Percentiles rank a stretch among this genome's conserved stretches.
phyloP scores from a whole-genome alignment of 2,797 vertebrate species.

The Falco cherrug region DNA sequence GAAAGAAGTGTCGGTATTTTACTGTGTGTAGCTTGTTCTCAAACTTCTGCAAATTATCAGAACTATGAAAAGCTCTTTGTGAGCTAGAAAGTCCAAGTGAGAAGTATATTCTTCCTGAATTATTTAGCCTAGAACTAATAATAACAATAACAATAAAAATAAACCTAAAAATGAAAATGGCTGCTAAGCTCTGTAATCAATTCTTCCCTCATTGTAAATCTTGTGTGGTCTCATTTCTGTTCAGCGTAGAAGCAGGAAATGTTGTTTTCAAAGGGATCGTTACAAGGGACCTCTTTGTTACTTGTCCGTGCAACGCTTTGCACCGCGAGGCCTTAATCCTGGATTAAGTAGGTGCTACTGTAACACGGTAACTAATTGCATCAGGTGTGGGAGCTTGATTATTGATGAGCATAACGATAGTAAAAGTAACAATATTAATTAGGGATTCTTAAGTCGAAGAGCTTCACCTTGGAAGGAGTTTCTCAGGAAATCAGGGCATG shows the following conservation, averaged over 20 bases:
- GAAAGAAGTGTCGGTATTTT: background rate
- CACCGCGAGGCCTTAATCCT: background rate
- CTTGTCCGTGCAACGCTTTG: background rate
- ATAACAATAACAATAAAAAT: constrained; percentile 54
- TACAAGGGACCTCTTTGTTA: constrained; percentile 64
- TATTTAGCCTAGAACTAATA: constrained; percentile 39
- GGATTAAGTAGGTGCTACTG: constrained; percentile 62
- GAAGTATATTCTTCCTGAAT: background rate
- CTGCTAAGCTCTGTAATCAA: constrained; percentile 62
- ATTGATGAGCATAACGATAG: constrained; percentile 14
- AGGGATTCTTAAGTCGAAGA: background rate
- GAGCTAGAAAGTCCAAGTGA: constrained; percentile 1
- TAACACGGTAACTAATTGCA: constrained; percentile 29
- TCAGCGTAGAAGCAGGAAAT: constrained; percentile 44
- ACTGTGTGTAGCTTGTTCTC: background rate
- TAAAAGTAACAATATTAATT: background rate
- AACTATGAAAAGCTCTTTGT: constrained; percentile 56
- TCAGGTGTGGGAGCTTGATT: background rate
- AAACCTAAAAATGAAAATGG: constrained; percentile 57
- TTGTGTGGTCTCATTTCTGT: constrained; percentile 50
- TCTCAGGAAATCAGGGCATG: background rate
- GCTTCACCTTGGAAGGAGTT: background rate
- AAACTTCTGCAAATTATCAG: constrained; percentile 32
- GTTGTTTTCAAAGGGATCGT: constrained; percentile 60
- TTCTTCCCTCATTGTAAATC: constrained; percentile 70